Percentiles rank a stretch among this genome's conserved stretches.
These are phyloP conservation scores for Lithophane socia DNA, from an alignment of 2,888 invertebrate genomes.

Conservation along the genomic window DNA sequence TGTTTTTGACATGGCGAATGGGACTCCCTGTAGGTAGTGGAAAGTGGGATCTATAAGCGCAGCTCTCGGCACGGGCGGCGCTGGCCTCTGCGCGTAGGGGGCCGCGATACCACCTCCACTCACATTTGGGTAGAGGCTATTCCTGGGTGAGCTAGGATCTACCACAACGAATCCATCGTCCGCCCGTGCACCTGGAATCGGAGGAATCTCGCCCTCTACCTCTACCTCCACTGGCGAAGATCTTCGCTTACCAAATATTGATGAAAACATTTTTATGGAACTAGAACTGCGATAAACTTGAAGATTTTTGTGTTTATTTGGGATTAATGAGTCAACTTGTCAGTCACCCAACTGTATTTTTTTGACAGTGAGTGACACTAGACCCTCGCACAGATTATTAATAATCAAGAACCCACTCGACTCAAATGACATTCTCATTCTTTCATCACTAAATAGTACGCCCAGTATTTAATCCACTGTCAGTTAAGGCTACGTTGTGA, in stretches of 20 bases:
- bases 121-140: constrained; percentile 81
- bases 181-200: constrained; percentile 84
- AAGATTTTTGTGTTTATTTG: constrained; percentile 18
- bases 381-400: no score
- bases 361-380: constrained; percentile 9
- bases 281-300: neutral
- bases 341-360: neutral
- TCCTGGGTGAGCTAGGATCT: constrained; percentile 76
- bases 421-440: neutral
- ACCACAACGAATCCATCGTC: constrained; percentile 86
- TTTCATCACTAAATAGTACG: no score
- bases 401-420: neutral
- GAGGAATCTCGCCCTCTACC: constrained; percentile 85
- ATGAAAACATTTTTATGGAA: constrained; percentile 83
- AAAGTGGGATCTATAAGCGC: constrained; percentile 77
- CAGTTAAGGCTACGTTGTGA: no score
- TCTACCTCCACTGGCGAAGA: constrained; percentile 87
- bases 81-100: constrained; percentile 78
- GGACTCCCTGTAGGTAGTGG: constrained; percentile 90
- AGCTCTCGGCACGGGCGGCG: constrained; percentile 78
- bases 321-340: constrained; percentile 19
- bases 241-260: constrained; percentile 86
- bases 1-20: constrained; percentile 88
- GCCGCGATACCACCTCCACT: constrained; percentile 72
- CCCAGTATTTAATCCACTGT: no score